Conservation (phyloP, 1,140 invertebrate genomes). For the Drosophila paulistorum region DNA sequence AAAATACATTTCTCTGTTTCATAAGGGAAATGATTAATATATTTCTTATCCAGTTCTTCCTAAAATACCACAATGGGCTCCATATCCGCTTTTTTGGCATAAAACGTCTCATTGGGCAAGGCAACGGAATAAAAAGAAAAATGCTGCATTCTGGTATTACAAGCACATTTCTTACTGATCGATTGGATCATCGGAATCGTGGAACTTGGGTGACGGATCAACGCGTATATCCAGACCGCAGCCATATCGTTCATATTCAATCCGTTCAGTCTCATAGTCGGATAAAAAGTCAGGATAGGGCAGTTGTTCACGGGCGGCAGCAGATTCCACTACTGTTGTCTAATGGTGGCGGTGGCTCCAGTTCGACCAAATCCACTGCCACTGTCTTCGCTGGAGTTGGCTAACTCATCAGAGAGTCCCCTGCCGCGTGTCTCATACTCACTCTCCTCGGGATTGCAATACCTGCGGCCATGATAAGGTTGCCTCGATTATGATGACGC, state of each 20-base stretch:
- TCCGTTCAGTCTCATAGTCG: constrained; percentile 78
- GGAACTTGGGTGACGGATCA: constrained; percentile 80
- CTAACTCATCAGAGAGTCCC: constrained; percentile 77
- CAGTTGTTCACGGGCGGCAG: constrained; percentile 42
- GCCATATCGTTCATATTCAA: constrained; percentile 78
- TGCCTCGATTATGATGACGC: not conserved
- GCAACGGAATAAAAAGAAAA: constrained; percentile 72
- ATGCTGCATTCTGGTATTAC: constrained; percentile 57
- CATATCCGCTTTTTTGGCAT: no score
- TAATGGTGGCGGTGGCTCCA: constrained; percentile 61
- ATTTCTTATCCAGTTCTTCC: no score
- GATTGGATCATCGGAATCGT: constrained; percentile 77
- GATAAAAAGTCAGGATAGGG: constrained; percentile 82
- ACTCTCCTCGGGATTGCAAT: constrained; percentile 79
- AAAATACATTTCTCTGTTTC: no score
- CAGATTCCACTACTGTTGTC: constrained; percentile 14
- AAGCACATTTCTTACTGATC: constrained; percentile 58
- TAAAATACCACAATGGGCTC: no score
- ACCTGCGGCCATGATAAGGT: constrained; percentile 71
- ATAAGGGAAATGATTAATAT: no score
- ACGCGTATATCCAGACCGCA: constrained; percentile 77
- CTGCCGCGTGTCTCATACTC: constrained; percentile 69
- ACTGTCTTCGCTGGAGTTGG: constrained; percentile 81
- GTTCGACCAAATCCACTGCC: constrained; percentile 50
- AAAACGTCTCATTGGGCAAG: constrained; percentile 44